Conservation (phyloP, 2,113 vertebrate species). For the Lampris incognitus region DNA sequence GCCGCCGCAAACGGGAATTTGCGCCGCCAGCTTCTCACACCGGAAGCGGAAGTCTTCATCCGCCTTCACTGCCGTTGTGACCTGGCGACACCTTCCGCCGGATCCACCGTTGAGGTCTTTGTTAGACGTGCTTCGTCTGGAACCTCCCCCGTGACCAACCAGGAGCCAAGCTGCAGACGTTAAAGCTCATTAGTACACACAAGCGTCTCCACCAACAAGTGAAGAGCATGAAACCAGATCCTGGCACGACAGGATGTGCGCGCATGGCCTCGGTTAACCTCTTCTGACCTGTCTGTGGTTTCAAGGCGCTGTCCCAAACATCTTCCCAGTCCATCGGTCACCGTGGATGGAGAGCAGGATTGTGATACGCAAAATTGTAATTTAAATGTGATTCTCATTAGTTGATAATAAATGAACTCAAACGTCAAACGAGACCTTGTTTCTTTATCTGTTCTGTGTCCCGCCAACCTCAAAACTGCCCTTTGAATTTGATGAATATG, state of each 20-base stretch:
- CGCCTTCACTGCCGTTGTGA: too few species aligned
- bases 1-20: too few species aligned
- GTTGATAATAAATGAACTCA: conserved; percentile 1
- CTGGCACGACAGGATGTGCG: conserved; percentile 30
- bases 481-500: not conserved
- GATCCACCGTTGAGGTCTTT: too few species aligned
- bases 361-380: conserved; percentile 19
- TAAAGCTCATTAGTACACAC: not conserved
- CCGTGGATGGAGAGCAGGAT: conserved; percentile 13
- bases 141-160: too few species aligned
- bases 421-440: conserved; percentile 15
- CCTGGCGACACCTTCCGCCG: too few species aligned
- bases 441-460: not conserved
- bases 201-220: conserved; percentile 48
- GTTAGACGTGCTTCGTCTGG: too few species aligned
- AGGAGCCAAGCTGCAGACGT: too few species aligned
- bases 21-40: too few species aligned
- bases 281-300: conserved; percentile 42
- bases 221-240: conserved; percentile 54
- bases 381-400: conserved; percentile 1
- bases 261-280: conserved; percentile 39
- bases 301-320: conserved; percentile 44
- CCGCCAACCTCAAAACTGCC: not conserved
- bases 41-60: too few species aligned
- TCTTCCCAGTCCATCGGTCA: conserved; percentile 19